Conservation (phyloP, 2,797 vertebrate species). For the Aotus griseimembra region DNA sequence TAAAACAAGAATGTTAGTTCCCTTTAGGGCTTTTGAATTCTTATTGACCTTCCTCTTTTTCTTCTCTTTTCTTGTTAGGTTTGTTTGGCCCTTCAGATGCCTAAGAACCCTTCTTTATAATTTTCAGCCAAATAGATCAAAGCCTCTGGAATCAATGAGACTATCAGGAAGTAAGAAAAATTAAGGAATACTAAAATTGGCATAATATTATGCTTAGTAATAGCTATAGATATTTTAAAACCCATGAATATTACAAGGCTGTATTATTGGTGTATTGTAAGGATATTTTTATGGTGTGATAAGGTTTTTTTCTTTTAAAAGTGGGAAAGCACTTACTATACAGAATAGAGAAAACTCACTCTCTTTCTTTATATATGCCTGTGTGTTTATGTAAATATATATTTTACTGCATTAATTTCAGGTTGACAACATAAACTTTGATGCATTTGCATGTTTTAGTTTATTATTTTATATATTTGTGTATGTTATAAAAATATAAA, state of each 20-base stretch:
- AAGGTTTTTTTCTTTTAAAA: not conserved
- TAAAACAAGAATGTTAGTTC: not conserved
- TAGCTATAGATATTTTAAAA: not conserved
- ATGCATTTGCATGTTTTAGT: not conserved
- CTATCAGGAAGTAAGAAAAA: not conserved
- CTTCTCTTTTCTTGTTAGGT: rapidly evolving
- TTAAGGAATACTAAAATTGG: not conserved
- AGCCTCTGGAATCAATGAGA: not conserved
- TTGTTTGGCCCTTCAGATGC: not conserved
- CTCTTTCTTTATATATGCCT: too few relatives aligned
- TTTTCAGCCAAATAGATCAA: not conserved
- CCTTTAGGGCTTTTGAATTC: not conserved
- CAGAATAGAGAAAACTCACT: not conserved
- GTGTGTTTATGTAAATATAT: not conserved
- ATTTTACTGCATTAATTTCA: not conserved
- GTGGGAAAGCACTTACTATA: not conserved
- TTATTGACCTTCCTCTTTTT: not conserved
- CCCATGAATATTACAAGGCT: not conserved
- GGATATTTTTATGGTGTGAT: not conserved
- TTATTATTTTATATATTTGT: not conserved
- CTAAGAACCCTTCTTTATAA: not conserved
- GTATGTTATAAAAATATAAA: not conserved
- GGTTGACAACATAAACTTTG: not conserved
- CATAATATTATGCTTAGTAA: not conserved
- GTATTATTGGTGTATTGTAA: not conserved